Base-by-base conservation (phyloP, 2,113 vertebrate genomes). In the Xiphorhynchus elegans region DNA sequence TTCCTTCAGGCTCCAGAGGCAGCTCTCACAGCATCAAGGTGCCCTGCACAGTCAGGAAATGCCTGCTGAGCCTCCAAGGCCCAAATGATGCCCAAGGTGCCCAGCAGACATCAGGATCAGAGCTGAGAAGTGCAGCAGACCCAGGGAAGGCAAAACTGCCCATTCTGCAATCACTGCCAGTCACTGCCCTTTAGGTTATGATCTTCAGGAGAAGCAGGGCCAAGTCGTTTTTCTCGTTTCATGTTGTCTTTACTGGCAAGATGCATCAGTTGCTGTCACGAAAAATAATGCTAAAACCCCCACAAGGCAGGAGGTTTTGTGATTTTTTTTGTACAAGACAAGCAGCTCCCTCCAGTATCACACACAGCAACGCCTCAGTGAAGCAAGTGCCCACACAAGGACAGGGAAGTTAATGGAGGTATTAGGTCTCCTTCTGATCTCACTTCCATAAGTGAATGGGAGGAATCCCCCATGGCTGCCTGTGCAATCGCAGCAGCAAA, bases 101-200 rank as follows among this genome's bases (percentile, higher is more conserved):
- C 44, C 6, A 2, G 60, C 28, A 89, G 29, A 18, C 8, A 8
- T 4, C 31, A 84, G 42, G 21, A 11, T 53, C 8, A 7, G 0
- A 49, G 8, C 3, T 16, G 69, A 39, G 67, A 6, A 39, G 33
- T 0, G 21, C 52, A 87, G 53, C 39, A 4, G 1, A 35, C 2
- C 2, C 5, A 20, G 25, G 6, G 29, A 92, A 55, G 2, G 46
- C 58, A 66, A 58, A 84, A 28, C 20, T 4, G 20, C 9, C 33
- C 5, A 0, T 18, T 44, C 28, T 15, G 35, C 8, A n/a, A 7
- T 9, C 49, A 2, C 17, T 16, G 35, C 63, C 29, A 2, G 0
- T 53, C 33, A 18, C 47, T 53, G 29, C 49, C 70, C 55, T 16
- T 4, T 31, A 49, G 39, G 25, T 0, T 2, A 18, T 33, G 29